Base-by-base conservation (phyloP, 92 coral and sea anemone genomes). In the Chrysogorgia sp. region DNA sequence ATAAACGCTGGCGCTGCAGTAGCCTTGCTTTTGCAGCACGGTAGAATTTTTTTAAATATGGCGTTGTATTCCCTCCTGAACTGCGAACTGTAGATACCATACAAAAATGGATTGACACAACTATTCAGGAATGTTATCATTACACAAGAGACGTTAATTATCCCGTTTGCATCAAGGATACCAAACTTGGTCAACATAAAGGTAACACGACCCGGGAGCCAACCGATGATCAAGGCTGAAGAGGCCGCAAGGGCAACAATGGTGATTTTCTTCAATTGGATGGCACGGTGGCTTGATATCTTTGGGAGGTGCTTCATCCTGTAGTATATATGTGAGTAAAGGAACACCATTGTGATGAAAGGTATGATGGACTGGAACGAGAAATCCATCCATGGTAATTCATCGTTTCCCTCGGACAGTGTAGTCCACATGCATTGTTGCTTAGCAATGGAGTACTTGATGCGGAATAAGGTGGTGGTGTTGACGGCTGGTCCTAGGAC, bases 361-460 rank as follows among this genome's bases (percentile, higher is more conserved):
- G 75, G 75, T 7, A 68, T 43, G 33, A 68, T 29, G 15, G 58
- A 14, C 58, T 68, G 75, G 0, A 47, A 12, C 5, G 75, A 41
- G 32, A 68, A 68, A 34, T 68, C 75, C 40, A 68, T 68, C 75
- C 75, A 68, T 1, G 75, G 58, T 10, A 68, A 2, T 12, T 68
- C 75, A 10, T 43, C 31, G 13, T 68, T 43, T 3, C 35, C 75
- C 31, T 23, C 21, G 1, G 58, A 0, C 7, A 43, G 21, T 1
- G 3, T 8, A 2, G 58, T 25, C 75, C 75, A 68, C 31, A n/a
- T 19, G 31, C 75, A 68, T 1, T 12, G 19, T 19, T 68, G 29
- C 29, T 43, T 37, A 10, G 30, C 58, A 25, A 17, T 20, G 40
- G 24, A 0, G 17, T 43, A 68, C 28, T 68, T 68, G 19, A 23